Conservation (phyloP, 2,797 vertebrate genomes). For the Lepus oiostolus region DNA sequence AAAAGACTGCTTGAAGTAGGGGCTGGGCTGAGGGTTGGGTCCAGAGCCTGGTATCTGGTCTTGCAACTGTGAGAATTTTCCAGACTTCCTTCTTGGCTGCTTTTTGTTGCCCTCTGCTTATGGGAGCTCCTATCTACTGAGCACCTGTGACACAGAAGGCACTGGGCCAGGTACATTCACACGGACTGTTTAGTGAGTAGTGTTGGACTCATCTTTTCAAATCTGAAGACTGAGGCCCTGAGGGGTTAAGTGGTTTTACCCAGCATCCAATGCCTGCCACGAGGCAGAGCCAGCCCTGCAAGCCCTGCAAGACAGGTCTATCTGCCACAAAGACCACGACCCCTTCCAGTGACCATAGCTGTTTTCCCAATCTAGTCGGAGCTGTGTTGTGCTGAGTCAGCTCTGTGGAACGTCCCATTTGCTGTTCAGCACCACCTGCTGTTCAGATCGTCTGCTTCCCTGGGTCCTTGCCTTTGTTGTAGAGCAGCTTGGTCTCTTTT, state of each 20-base stretch:
- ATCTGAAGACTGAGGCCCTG: background rate
- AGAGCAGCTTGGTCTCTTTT: background rate
- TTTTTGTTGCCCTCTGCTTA: background rate
- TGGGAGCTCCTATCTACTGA: background rate
- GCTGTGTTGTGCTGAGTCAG: background rate
- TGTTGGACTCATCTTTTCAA: background rate
- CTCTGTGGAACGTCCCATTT: background rate
- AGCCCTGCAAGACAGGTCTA: background rate
- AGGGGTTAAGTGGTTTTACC: background rate
- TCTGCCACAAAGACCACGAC: background rate
- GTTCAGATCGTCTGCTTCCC: background rate
- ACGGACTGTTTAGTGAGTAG: background rate
- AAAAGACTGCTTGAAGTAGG: background rate
- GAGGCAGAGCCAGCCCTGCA: background rate
- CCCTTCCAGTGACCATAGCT: no score
- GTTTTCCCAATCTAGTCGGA: accelerated
- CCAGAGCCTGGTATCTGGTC: background rate
- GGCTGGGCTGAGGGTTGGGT: background rate
- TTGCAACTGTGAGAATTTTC: background rate
- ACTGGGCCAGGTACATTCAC: no score
- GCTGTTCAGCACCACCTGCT: no score
- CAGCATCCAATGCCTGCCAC: background rate
- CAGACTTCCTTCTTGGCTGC: background rate
- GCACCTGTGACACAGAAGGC: background rate
- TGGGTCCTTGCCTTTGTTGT: background rate